Percentiles rank a stretch among this genome's conserved stretches.
phyloP scores from a whole-genome alignment of 1,140 invertebrate species.

The Tyrophagus putrescentiae region DNA sequence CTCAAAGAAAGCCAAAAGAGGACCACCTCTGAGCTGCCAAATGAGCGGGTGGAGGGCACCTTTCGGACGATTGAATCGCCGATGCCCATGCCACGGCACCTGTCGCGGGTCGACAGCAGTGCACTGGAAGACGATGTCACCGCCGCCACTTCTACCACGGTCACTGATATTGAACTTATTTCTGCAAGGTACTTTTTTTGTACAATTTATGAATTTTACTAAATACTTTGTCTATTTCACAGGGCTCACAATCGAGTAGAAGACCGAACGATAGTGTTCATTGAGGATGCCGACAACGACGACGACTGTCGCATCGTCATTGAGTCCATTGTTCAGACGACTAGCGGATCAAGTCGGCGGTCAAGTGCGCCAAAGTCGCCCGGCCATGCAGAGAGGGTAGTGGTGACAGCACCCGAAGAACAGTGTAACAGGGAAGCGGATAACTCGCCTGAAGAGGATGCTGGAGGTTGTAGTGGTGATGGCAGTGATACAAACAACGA shows the following conservation, averaged over 20 bases:
- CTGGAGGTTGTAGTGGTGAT: background rate
- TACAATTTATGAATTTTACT: background rate
- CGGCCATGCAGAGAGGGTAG: background rate
- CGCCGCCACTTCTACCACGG: background rate
- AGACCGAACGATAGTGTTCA: background rate
- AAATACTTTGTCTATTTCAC: background rate
- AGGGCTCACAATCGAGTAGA: background rate
- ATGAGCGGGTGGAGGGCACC: background rate
- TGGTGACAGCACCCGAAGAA: background rate
- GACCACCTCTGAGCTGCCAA: slow-evolving; percentile 4
- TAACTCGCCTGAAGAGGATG: background rate
- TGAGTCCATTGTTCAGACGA: slow-evolving; percentile 6
- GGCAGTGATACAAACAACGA: too few relatives aligned
- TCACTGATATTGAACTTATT: background rate
- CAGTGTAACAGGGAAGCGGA: background rate
- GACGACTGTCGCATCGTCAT: background rate
- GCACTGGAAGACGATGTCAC: background rate
- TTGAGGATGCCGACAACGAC: slow-evolving; percentile 4
- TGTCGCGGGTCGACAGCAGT: background rate
- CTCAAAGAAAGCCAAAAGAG: too few relatives aligned
- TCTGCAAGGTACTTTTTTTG: slow-evolving; percentile 1
- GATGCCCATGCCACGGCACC: background rate
- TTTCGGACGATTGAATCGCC: slow-evolving; percentile 7
- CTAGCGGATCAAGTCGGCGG: background rate
- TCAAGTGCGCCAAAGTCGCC: background rate